Evolutionary conservation across 1,140 invertebrate genomes (phyloP).

Genomic region (Sitophilus oryzae): DNA sequence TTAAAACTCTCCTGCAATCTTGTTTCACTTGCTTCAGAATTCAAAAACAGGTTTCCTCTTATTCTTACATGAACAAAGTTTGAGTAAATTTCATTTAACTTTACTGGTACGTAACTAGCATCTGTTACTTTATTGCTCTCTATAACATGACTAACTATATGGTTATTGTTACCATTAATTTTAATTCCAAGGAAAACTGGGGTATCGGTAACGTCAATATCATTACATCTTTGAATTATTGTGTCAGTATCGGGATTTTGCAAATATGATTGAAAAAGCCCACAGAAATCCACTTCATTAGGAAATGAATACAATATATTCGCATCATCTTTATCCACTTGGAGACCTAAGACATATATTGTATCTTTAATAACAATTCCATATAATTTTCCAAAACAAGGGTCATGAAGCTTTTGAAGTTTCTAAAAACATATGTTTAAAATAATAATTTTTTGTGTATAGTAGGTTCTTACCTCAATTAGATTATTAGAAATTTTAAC

Average conservation of each 20-base stretch:
- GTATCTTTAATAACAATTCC: slow-evolving; percentile 67
- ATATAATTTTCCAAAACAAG: slow-evolving; percentile 62
- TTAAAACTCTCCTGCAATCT: slow-evolving; percentile 52
- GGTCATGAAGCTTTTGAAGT: slow-evolving; percentile 50
- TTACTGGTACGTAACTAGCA: slow-evolving; percentile 43
- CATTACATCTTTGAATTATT: slow-evolving; percentile 30
- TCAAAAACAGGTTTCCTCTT: slow-evolving; percentile 48
- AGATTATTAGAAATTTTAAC: no score
- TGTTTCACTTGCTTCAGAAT: slow-evolving; percentile 46
- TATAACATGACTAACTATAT: slow-evolving; percentile 59
- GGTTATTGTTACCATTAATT: slow-evolving; percentile 45
- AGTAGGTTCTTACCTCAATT: no score
- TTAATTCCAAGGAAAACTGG: slow-evolving; percentile 60
- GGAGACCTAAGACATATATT: slow-evolving; percentile 60
- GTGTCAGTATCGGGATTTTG: slow-evolving; percentile 42
- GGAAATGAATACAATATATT: slow-evolving; percentile 56
- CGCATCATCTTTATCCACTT: slow-evolving; percentile 52
- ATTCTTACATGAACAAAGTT: slow-evolving; percentile 62
- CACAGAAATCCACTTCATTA: slow-evolving; percentile 67
- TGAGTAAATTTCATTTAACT: slow-evolving; percentile 54
- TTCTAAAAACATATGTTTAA: slow-evolving; percentile 46
- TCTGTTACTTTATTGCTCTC: slow-evolving; percentile 65
- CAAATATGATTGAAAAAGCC: slow-evolving; percentile 53
- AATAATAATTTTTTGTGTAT: no score
- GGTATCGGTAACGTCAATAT: slow-evolving; percentile 71